Percentiles rank a stretch among this genome's conserved stretches.
Evolutionary conservation across 2,888 invertebrate genomes (phyloP).

Genomic region (Ctenicera cuprea): DNA sequence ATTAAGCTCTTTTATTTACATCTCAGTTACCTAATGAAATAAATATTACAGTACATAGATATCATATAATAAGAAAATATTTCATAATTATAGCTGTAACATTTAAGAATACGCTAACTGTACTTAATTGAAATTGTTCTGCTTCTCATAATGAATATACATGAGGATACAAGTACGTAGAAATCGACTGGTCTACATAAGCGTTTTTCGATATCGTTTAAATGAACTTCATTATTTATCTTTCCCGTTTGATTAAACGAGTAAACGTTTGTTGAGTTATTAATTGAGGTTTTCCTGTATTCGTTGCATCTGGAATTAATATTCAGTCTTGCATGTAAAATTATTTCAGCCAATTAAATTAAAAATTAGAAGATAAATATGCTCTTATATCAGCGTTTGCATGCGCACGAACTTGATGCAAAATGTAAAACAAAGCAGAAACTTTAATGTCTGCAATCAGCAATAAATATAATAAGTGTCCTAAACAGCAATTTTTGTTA

Average conservation of each 20-base stretch:
- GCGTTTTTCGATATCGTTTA: neutral
- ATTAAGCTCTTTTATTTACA: neutral
- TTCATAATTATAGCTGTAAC: too few relatives aligned
- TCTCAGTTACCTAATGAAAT: neutral
- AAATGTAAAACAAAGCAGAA: too few relatives aligned
- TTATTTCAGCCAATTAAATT: neutral
- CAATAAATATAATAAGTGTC: too few relatives aligned
- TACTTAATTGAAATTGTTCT: too few relatives aligned
- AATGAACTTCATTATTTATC: slow-evolving; percentile 4
- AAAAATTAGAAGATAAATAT: too few relatives aligned
- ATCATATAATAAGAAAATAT: too few relatives aligned
- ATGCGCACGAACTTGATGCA: too few relatives aligned
- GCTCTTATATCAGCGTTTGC: too few relatives aligned
- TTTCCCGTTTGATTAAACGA: neutral
- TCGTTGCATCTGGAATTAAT: neutral
- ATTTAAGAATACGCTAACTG: too few relatives aligned
- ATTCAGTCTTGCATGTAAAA: neutral
- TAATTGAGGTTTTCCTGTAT: neutral
- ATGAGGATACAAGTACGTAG: neutral
- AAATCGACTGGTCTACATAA: neutral
- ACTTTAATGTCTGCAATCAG: too few relatives aligned
- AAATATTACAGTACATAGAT: neutral
- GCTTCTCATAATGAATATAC: too few relatives aligned
- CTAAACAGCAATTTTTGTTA: too few relatives aligned
- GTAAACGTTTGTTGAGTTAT: neutral